Base-by-base conservation (phyloP, 2,113 vertebrate species). In the Isurus oxyrinchus region DNA sequence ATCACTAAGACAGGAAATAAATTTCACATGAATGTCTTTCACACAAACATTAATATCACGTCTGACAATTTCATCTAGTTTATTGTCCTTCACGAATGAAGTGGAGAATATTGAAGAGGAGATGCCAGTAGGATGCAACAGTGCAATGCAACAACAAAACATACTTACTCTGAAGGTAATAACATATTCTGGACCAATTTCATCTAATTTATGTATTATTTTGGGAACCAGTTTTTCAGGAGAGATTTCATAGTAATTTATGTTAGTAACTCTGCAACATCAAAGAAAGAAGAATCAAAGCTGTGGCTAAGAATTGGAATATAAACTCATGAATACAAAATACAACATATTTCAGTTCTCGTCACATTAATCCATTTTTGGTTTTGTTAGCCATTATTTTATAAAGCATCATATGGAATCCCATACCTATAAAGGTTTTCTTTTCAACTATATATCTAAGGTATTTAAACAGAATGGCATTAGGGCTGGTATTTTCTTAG, bases 171-270 rank as follows among this genome's bases (percentile, higher is more conserved):
- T 99, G 76, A 99, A 97, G 96, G 98, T 98, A 96, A 99, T 98
- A 97, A 98, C 98, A 97, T 98, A 99, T 2, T 97, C 97, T n/a
- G 99, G 98, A 66, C 99, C 99, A 96, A 99, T 99, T 96, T 99
- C 99, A 97, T 98, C 97, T 66, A 98, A 97, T 96, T 96, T 97
- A 72, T 98, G 98, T 96, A 99, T 97, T 0, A 44, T 88, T 31
- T 98, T 98, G 96, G 97, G 97, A 66, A 98, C 97, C 86, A 97
- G 97, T 96, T 53, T 96, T 76, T 97, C 96, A 6, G 97, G 96
- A n/a, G 98, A 97, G 40, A 98, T 98, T 97, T 99, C 99, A 96
- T 98, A 99, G 96, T 99, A 99, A 96, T 98, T 98, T 40, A 99
- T 98, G 96, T 97, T 99, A 96, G 98, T 97, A 96, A 98, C 96